Percentiles rank a stretch among this genome's conserved stretches.
These are phyloP conservation scores for Caenorhabditis remanei DNA, from an alignment of 1,140 invertebrate genomes.

Conservation along the genomic window DNA sequence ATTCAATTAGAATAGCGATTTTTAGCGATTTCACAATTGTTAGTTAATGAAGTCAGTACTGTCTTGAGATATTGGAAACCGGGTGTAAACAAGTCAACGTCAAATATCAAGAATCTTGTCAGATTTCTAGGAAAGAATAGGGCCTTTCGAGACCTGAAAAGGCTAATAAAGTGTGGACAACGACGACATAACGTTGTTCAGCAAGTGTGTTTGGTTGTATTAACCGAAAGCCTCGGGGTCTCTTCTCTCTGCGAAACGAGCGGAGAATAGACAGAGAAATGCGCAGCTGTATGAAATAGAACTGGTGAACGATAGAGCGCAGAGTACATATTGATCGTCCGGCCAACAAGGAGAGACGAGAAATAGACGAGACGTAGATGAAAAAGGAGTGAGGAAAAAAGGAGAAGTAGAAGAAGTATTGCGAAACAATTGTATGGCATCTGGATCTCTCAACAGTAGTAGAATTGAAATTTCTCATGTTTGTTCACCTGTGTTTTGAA, in stretches of 20 bases:
- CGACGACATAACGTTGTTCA: constrained; percentile 11
- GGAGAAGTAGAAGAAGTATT: neutral
- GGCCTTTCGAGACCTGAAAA: neutral
- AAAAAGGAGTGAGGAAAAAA: neutral
- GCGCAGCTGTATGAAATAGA: neutral
- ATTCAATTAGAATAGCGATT: too few relatives aligned
- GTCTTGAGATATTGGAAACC: too few relatives aligned
- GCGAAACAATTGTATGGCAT: constrained; percentile 37
- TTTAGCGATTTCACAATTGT: too few relatives aligned
- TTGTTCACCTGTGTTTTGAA: constrained; percentile 10
- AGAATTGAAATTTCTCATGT: neutral
- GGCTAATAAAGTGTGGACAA: constrained; percentile 45
- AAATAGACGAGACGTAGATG: neutral
- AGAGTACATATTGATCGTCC: constrained; percentile 38
- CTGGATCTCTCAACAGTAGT: neutral
- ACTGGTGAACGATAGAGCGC: neutral
- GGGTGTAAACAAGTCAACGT: too few relatives aligned
- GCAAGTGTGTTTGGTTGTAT: constrained; percentile 43
- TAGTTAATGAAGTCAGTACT: too few relatives aligned
- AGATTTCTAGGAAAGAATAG: neutral
- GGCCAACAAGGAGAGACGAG: neutral
- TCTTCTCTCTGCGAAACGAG: neutral
- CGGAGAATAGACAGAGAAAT: constrained; percentile 21
- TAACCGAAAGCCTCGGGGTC: constrained; percentile 26
- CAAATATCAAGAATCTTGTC: too few relatives aligned